A percentile compares a stretch with the other conserved stretches of the same genome.
phyloP scores from a whole-genome alignment of 2,888 invertebrate species.

The Encarsia formosa region DNA sequence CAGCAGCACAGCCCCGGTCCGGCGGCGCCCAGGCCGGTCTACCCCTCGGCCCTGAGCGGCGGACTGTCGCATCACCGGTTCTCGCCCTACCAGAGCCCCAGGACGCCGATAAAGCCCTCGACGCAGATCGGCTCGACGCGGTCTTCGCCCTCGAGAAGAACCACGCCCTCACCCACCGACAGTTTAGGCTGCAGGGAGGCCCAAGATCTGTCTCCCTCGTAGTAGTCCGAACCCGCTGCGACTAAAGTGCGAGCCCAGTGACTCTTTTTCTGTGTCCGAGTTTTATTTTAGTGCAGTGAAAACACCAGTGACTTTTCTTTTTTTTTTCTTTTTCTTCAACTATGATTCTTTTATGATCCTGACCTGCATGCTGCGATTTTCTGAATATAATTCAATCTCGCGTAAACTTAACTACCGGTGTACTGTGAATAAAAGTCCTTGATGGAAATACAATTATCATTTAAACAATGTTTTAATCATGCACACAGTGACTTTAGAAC shows the following conservation, averaged over 20 bases:
- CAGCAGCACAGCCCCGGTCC: constrained; percentile 56
- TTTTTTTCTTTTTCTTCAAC: too few species aligned
- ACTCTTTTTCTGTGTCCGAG: not conserved
- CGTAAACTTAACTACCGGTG: too few species aligned
- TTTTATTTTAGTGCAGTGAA: not conserved
- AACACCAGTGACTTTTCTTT: not conserved
- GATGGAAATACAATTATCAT: too few species aligned
- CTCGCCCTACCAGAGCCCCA: constrained; percentile 48
- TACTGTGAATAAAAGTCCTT: too few species aligned
- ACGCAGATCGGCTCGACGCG: constrained; percentile 41
- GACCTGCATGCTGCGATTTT: too few species aligned
- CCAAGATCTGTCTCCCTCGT: constrained; percentile 48
- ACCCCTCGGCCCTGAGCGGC: constrained; percentile 32
- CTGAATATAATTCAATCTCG: too few species aligned
- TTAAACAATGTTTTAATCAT: too few species aligned
- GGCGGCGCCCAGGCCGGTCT: constrained; percentile 44
- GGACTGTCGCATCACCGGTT: constrained; percentile 47
- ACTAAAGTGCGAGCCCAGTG: not conserved
- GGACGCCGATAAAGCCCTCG: constrained; percentile 39
- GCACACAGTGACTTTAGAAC: too few species aligned
- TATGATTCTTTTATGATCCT: too few species aligned
- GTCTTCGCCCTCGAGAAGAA: constrained; percentile 42
- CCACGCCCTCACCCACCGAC: constrained; percentile 48
- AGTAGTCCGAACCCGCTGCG: constrained; percentile 39
- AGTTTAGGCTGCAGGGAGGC: constrained; percentile 48